Percentiles rank a stretch among this genome's conserved stretches.
These are phyloP conservation scores for Ctenosaura bakeri DNA, from an alignment of 2,797 vertebrate species.

Conservation along the genomic window DNA sequence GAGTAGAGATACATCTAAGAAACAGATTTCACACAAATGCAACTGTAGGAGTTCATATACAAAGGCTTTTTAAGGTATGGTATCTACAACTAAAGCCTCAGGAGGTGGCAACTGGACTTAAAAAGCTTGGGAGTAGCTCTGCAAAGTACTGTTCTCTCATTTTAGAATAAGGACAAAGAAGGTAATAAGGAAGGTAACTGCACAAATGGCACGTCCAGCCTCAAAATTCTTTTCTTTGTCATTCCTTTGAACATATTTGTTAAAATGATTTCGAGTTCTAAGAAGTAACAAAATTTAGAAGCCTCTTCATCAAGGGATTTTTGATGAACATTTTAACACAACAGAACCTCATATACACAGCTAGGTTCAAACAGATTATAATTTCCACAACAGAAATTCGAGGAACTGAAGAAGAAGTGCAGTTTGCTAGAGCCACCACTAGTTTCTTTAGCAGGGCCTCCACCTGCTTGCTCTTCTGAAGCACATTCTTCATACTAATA, in stretches of 20 bases:
- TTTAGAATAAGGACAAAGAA: slow-evolving; percentile 1
- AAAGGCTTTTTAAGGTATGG: background rate
- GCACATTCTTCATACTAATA: slow-evolving; percentile 14
- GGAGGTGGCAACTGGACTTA: background rate
- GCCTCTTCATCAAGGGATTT: slow-evolving; percentile 19
- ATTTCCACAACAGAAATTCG: slow-evolving; percentile 39
- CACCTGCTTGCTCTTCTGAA: slow-evolving; percentile 1
- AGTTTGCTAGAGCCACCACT: slow-evolving; percentile 1
- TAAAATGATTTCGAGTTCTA: slow-evolving; percentile 17
- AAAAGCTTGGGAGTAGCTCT: slow-evolving; percentile 1
- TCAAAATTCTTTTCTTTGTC: slow-evolving; percentile 11
- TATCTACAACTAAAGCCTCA: background rate
- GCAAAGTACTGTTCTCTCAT: background rate
- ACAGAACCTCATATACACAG: slow-evolving; percentile 52
- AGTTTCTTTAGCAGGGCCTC: background rate
- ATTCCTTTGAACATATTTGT: slow-evolving; percentile 31
- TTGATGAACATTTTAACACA: slow-evolving; percentile 22
- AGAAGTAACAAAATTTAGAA: slow-evolving; percentile 9
- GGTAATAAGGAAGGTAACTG: background rate
- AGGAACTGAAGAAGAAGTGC: slow-evolving; percentile 16
- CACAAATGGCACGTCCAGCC: background rate
- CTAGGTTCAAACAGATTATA: slow-evolving; percentile 48
- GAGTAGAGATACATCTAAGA: slow-evolving; percentile 1
- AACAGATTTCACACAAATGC: background rate
- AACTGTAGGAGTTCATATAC: background rate